phyloP scores from a whole-genome alignment of 1,140 invertebrate genomes.

The Atta colombica region DNA sequence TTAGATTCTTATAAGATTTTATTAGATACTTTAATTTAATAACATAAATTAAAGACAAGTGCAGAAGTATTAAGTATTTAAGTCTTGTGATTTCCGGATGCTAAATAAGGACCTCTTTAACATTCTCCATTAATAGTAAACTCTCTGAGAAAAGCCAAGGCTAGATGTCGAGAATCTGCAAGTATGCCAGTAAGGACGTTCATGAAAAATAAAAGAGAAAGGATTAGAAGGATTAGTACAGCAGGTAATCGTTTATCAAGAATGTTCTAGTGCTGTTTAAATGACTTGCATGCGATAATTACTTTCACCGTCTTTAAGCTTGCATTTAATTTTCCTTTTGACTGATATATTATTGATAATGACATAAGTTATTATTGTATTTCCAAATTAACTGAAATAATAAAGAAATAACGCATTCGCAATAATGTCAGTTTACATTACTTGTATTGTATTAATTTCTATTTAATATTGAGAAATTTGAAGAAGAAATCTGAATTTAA shows the following conservation, averaged over 20 bases:
- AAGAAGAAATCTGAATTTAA: neutral
- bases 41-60: neutral
- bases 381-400: neutral
- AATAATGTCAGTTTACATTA: neutral
- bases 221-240: constrained; percentile 54
- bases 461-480: neutral
- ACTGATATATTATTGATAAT: neutral
- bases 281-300: neutral
- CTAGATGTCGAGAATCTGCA: constrained; percentile 5
- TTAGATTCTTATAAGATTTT: neutral
- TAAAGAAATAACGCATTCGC: neutral
- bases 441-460: neutral
- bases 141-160: constrained; percentile 16
- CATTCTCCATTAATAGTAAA: constrained; percentile 1
- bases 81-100: neutral
- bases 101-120: constrained; percentile 1
- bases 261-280: constrained; percentile 15
- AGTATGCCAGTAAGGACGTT: constrained; percentile 44
- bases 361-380: constrained; percentile 3
- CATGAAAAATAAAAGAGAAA: constrained; percentile 45
- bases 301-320: constrained; percentile 28
- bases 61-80: neutral
- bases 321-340: neutral
- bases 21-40: constrained; percentile 7
- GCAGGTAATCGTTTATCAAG: constrained; percentile 59